Evolutionary conservation across 2,113 vertebrate species (phyloP).

Genomic region (Salvelinus fontinalis): DNA sequence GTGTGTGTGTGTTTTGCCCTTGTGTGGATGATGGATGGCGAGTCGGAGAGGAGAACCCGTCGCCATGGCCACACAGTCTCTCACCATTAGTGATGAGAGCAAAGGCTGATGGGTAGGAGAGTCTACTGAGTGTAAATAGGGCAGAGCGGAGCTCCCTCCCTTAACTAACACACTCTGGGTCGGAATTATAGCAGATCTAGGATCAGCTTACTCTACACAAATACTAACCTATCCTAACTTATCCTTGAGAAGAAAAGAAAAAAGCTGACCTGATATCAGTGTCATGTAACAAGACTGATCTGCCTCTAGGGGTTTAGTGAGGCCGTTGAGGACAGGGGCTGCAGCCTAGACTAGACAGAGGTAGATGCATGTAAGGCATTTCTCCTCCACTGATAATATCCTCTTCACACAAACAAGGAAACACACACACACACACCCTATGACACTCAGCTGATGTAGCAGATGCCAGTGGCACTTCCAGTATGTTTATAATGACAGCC

Average conservation of each 20-base stretch:
- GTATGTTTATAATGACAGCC: not conserved
- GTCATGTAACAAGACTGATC: too few species aligned
- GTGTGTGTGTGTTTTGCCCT: conserved; percentile 28
- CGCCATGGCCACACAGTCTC: conserved; percentile 22
- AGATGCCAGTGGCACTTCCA: conserved; percentile 34
- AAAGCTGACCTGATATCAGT: too few species aligned
- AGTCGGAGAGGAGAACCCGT: conserved; percentile 11
- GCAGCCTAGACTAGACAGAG: too few species aligned
- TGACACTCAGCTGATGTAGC: conserved; percentile 66
- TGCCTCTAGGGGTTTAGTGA: too few species aligned
- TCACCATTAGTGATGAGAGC: not conserved
- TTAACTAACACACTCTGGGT: too few species aligned
- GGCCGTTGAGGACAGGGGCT: too few species aligned
- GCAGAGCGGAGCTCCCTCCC: too few species aligned
- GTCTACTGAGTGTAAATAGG: not conserved
- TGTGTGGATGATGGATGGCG: conserved; percentile 24
- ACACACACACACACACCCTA: conserved; percentile 39
- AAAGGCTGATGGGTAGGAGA: not conserved
- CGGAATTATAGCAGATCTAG: too few species aligned
- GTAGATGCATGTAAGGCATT: too few species aligned
- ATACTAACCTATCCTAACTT: too few species aligned
- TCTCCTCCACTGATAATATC: not conserved
- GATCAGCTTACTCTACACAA: too few species aligned
- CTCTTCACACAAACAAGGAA: conserved; percentile 35
- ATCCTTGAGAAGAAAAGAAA: too few species aligned